phyloP scores from a whole-genome alignment of 2,113 vertebrate species.

The Bungarus multicinctus region DNA sequence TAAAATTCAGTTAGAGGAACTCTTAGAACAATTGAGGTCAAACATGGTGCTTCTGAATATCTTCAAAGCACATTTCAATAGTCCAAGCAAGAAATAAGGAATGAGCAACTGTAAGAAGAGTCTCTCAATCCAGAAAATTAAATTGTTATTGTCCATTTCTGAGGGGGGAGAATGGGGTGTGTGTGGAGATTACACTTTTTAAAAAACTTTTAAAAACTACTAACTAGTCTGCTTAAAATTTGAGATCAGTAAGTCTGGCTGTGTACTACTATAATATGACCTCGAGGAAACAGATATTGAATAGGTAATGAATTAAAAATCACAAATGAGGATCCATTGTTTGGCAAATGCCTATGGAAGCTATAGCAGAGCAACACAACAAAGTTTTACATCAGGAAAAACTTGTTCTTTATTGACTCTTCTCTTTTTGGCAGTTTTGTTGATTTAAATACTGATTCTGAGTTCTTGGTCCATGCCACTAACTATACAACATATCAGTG shows the following conservation, averaged over 20 bases:
- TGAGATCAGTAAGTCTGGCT: background rate
- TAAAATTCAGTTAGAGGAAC: background rate
- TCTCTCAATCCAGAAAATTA: background rate
- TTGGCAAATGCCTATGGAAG: background rate
- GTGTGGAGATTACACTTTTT: background rate
- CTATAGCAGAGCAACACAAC: background rate
- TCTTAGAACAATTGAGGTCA: background rate
- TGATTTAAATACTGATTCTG: background rate
- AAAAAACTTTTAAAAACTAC: background rate
- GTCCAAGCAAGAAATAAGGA: background rate
- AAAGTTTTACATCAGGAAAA: background rate
- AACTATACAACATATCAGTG: background rate
- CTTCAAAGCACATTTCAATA: background rate
- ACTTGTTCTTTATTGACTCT: background rate
- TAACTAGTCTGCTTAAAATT: background rate
- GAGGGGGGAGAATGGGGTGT: background rate
- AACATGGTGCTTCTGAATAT: background rate
- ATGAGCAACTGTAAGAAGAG: background rate
- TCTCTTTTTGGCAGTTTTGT: background rate
- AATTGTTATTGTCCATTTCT: background rate
- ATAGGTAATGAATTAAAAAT: background rate
- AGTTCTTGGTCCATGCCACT: background rate
- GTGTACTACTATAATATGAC: background rate
- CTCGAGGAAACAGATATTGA: background rate
- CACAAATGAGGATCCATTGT: background rate